phyloP scores from a whole-genome alignment of 1,140 invertebrate species.

The Paraescarpia echinospica region DNA sequence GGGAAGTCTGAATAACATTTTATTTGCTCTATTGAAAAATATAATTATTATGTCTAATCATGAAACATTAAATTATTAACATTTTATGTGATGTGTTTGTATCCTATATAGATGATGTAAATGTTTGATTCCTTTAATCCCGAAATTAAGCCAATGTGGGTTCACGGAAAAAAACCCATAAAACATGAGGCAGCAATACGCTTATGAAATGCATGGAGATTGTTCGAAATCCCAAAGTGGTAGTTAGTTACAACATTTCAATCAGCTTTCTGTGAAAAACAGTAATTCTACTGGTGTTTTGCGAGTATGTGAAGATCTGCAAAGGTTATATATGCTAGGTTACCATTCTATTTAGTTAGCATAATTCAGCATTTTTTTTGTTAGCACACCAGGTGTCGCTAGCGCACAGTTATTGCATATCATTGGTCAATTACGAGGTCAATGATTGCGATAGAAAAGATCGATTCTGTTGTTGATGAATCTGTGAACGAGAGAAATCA shows the following conservation, averaged over 20 bases:
- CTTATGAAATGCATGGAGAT: not conserved
- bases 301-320: not conserved
- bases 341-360: too few species aligned
- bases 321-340: not conserved
- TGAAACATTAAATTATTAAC: too few species aligned
- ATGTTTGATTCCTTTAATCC: too few species aligned
- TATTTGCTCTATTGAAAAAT: too few species aligned
- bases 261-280: not conserved
- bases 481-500: not conserved
- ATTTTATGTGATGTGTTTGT: too few species aligned
- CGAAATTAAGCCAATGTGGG: too few species aligned
- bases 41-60: too few species aligned
- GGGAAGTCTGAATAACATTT: too few species aligned
- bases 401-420: not conserved
- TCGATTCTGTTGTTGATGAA: not conserved
- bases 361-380: not conserved
- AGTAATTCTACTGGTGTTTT: not conserved
- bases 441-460: not conserved
- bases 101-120: too few species aligned
- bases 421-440: not conserved
- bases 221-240: not conserved
- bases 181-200: not conserved
- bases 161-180: too few species aligned
- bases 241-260: not conserved
- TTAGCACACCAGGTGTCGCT: not conserved